Evolutionary conservation across 1,140 invertebrate genomes (phyloP).

Genomic region (Bombyx mandarina): DNA sequence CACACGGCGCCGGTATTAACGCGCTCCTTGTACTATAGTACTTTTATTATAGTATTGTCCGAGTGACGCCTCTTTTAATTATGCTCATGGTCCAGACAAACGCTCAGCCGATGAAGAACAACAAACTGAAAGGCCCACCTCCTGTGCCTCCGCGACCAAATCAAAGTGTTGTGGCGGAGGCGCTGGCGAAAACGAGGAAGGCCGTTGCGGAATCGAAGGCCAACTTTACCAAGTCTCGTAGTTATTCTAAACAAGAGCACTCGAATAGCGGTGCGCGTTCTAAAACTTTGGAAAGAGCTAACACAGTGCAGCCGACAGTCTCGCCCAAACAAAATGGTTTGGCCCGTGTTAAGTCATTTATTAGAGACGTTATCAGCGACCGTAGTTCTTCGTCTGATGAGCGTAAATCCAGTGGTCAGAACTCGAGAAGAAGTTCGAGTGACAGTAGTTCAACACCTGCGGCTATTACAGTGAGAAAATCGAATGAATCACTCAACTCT

Average conservation of each 20-base stretch:
- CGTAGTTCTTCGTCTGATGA: slow-evolving; percentile 65
- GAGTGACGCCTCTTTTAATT: slow-evolving; percentile 49
- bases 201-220: slow-evolving; percentile 70
- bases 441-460: slow-evolving; percentile 54
- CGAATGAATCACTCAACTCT: slow-evolving; percentile 58
- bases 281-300: slow-evolving; percentile 57
- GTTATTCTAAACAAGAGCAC: slow-evolving; percentile 49
- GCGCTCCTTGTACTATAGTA: slow-evolving; percentile 64
- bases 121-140: slow-evolving; percentile 73
- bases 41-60: slow-evolving; percentile 61
- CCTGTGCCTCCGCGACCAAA: slow-evolving; percentile 82
- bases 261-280: slow-evolving; percentile 36
- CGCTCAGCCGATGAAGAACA: slow-evolving; percentile 59
- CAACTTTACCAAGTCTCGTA: slow-evolving; percentile 53
- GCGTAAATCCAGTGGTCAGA: slow-evolving; percentile 57
- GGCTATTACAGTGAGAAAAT: slow-evolving; percentile 45
- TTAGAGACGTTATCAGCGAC: slow-evolving; percentile 69
- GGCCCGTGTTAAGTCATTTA: slow-evolving; percentile 66
- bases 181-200: slow-evolving; percentile 74
- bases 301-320: slow-evolving; percentile 57
- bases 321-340: slow-evolving; percentile 65
- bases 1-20: slow-evolving; percentile 42
- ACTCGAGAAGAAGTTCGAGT: slow-evolving; percentile 58
- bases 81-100: slow-evolving; percentile 67
- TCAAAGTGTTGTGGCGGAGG: slow-evolving; percentile 78